Conservation (phyloP, 2,888 invertebrate genomes). For the Epirrhoe tristata region DNA sequence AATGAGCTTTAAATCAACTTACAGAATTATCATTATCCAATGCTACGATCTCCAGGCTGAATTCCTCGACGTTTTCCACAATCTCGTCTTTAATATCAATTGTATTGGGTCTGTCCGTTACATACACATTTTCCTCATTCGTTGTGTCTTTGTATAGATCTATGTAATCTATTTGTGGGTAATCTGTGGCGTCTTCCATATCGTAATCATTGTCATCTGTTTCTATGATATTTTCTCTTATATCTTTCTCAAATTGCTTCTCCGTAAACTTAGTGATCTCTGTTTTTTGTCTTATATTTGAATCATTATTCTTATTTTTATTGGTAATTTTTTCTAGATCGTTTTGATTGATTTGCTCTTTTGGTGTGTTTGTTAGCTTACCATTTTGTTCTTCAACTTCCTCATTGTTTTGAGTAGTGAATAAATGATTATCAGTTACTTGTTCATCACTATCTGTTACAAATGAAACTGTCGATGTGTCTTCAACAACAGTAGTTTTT, state of each 20-base stretch:
- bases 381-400: neutral
- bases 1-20: slow-evolving; percentile 15
- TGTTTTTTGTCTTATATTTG: slow-evolving; percentile 26
- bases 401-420: neutral
- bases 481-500: neutral
- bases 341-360: neutral
- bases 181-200: slow-evolving; percentile 43
- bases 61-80: slow-evolving; percentile 31
- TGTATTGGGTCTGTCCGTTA: slow-evolving; percentile 26
- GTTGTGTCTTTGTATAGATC: slow-evolving; percentile 35
- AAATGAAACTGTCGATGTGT: neutral
- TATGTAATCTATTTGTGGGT: slow-evolving; percentile 31
- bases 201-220: slow-evolving; percentile 61
- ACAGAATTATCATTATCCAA: slow-evolving; percentile 26
- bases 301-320: slow-evolving; percentile 25
- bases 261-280: neutral
- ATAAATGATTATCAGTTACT: neutral
- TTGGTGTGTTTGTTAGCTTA: neutral
- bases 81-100: slow-evolving; percentile 24
- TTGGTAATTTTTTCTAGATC: neutral
- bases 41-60: slow-evolving; percentile 21
- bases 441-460: neutral
- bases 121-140: slow-evolving; percentile 31
- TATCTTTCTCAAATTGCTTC: slow-evolving; percentile 34
- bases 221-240: slow-evolving; percentile 49